Conservation (phyloP, 1,140 invertebrate genomes). For the Euura lappo region DNA sequence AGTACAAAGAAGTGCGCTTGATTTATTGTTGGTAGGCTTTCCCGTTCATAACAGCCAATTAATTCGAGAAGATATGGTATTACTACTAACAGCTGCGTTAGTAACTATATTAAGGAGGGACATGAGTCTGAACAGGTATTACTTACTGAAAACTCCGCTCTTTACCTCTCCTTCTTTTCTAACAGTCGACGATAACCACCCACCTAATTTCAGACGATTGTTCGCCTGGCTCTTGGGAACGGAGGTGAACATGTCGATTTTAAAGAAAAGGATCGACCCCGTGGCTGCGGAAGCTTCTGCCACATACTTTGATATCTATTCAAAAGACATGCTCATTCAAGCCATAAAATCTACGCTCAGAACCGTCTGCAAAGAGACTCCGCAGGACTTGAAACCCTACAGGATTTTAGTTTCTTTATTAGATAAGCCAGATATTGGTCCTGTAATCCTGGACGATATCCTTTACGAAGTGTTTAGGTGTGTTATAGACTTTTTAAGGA, state of each 20-base stretch:
- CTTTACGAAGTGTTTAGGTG: slow-evolving; percentile 85
- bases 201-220: slow-evolving; percentile 66
- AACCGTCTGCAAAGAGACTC: slow-evolving; percentile 64
- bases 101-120: slow-evolving; percentile 87
- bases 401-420: slow-evolving; percentile 85
- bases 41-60: slow-evolving; percentile 86
- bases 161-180: slow-evolving; percentile 18
- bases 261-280: slow-evolving; percentile 56
- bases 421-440: slow-evolving; percentile 89
- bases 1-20: slow-evolving; percentile 87
- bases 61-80: slow-evolving; percentile 75
- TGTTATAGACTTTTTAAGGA: slow-evolving; percentile 16
- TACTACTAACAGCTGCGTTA: slow-evolving; percentile 80
- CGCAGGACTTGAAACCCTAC: slow-evolving; percentile 80
- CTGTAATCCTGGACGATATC: slow-evolving; percentile 84
- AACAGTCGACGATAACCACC: not conserved
- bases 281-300: slow-evolving; percentile 46
- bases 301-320: slow-evolving; percentile 78
- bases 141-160: not conserved
- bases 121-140: slow-evolving; percentile 87
- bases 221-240: slow-evolving; percentile 85
- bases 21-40: slow-evolving; percentile 84
- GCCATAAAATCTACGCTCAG: slow-evolving; percentile 69
- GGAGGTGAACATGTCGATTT: slow-evolving; percentile 69
- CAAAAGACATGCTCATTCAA: slow-evolving; percentile 72